phyloP scores from a whole-genome alignment of 2,113 vertebrate genomes.

The Eurystomus gularis region DNA sequence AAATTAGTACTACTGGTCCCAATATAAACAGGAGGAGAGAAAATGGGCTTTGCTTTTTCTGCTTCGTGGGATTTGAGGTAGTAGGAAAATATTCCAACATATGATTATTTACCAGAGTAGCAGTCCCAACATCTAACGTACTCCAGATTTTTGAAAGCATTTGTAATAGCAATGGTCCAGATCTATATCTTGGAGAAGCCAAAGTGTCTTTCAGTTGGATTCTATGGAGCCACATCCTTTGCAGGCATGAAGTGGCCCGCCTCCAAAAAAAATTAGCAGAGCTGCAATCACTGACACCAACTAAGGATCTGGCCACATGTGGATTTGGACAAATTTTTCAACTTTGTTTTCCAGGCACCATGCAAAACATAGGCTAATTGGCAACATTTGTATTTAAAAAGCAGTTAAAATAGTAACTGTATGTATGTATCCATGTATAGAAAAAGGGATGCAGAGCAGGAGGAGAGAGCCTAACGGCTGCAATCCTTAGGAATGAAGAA shows the following conservation, averaged over 20 bases:
- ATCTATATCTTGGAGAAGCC: background rate
- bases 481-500: background rate
- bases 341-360: background rate
- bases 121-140: background rate
- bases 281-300: background rate
- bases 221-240: background rate
- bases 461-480: background rate
- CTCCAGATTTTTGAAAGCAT: background rate
- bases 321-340: background rate
- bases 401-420: background rate
- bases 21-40: background rate
- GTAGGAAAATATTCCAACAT: background rate
- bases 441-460: background rate
- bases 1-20: background rate
- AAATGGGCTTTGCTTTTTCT: background rate
- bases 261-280: background rate
- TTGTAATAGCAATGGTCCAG: background rate
- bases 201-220: background rate
- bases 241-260: background rate
- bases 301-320: conserved; percentile 4
- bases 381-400: background rate
- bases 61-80: background rate
- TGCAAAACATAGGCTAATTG: background rate
- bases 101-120: background rate
- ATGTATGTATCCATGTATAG: background rate